These are phyloP conservation scores for Asbolus verrucosus DNA, from an alignment of 1,140 invertebrate genomes.

Conservation along the genomic window DNA sequence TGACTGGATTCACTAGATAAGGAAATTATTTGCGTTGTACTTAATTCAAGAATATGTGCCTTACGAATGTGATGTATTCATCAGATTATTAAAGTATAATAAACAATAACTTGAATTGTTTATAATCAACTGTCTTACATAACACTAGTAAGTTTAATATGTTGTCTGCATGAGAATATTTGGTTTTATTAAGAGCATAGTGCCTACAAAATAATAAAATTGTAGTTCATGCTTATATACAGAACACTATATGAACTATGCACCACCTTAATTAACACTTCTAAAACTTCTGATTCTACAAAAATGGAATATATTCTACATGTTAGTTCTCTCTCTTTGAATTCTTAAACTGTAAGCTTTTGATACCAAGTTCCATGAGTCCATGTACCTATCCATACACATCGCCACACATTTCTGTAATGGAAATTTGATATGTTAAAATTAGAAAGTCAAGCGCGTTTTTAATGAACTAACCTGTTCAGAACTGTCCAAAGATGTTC, in stretches of 20 bases:
- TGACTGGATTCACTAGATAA: too few species aligned
- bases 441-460: constrained; percentile 16
- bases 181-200: constrained; percentile 18
- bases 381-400: constrained; percentile 99
- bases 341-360: constrained; percentile 85
- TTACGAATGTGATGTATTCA: constrained; percentile 50
- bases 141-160: constrained; percentile 2
- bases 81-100: too few species aligned
- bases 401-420: constrained; percentile 94
- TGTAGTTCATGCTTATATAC: constrained; percentile 15
- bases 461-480: constrained; percentile 79
- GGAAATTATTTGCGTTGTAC: constrained; percentile 30
- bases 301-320: constrained; percentile 53
- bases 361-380: constrained; percentile 92
- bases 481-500: constrained; percentile 88
- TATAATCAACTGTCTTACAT: too few species aligned
- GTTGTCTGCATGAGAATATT: constrained; percentile 1
- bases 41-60: constrained; percentile 47
- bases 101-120: too few species aligned
- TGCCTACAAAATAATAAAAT: constrained; percentile 41
- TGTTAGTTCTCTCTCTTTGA: constrained; percentile 75
- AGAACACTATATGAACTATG: constrained; percentile 8
- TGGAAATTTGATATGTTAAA: constrained; percentile 49
- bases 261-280: constrained; percentile 27
- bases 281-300: constrained; percentile 25